Percentiles rank a stretch among this genome's conserved stretches.
These are phyloP conservation scores for Chionis minor DNA, from an alignment of 2,113 vertebrate species.

Conservation along the genomic window DNA sequence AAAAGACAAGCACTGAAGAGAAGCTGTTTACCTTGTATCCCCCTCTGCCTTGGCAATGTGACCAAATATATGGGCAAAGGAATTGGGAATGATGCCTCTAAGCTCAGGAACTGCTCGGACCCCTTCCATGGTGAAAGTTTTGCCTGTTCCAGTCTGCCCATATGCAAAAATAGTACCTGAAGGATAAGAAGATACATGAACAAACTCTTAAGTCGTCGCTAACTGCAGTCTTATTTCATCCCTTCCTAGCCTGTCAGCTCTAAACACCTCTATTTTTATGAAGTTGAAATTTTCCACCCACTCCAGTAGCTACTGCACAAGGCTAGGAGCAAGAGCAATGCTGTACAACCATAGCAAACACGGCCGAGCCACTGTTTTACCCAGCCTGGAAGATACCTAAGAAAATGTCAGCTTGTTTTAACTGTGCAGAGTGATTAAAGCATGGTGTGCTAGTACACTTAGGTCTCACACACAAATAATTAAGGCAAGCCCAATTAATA, in stretches of 20 bases:
- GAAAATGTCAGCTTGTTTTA: not conserved
- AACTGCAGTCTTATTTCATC: not conserved
- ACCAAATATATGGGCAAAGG: conserved; percentile 97
- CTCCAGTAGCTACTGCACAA: not conserved
- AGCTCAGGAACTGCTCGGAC: conserved; percentile 96
- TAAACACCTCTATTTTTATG: not conserved
- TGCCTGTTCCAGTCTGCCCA: conserved; percentile 98
- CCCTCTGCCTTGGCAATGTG: conserved; percentile 99
- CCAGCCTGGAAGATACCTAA: not conserved
- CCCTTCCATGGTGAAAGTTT: conserved; percentile 99
- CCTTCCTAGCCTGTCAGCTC: not conserved
- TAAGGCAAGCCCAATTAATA: not conserved
- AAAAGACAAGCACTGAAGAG: not conserved
- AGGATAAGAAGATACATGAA: not conserved
- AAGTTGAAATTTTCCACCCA: not conserved
- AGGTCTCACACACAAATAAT: not conserved
- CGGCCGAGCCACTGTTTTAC: not conserved
- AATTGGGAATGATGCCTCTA: conserved; percentile 97
- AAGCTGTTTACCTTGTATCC: conserved; percentile 86
- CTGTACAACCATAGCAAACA: not conserved
- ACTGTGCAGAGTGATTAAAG: not conserved
- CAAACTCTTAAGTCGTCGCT: not conserved
- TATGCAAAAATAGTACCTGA: conserved; percentile 98
- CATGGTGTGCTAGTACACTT: not conserved
- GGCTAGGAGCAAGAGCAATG: not conserved